phyloP scores from a whole-genome alignment of 1,140 invertebrate species.

The Yoshiicerus persimilis region DNA sequence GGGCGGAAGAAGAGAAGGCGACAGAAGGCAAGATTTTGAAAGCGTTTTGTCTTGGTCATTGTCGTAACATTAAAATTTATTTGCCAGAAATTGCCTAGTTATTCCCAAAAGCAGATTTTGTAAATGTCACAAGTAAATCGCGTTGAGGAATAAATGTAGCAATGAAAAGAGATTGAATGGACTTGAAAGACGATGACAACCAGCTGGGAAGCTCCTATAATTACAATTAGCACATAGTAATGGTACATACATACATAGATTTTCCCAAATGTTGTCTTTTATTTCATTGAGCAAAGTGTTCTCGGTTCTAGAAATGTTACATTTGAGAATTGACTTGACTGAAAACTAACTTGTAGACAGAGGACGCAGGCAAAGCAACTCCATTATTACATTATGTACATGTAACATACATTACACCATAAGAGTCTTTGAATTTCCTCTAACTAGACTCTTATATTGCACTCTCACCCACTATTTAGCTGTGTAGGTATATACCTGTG shows the following conservation, averaged over 20 bases:
- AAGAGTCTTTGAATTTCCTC: neutral
- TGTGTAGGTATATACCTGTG: neutral
- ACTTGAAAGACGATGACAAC: neutral
- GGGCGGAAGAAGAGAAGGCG: neutral
- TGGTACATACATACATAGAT: neutral
- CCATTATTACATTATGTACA: neutral
- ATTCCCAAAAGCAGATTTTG: neutral
- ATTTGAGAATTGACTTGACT: neutral
- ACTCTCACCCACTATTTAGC: neutral
- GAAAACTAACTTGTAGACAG: neutral
- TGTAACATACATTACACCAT: neutral
- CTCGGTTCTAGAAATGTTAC: neutral
- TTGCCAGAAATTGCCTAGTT: neutral
- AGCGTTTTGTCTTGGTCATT: neutral
- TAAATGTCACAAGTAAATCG: neutral
- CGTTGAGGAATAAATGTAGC: neutral
- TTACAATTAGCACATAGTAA: conserved; percentile 18
- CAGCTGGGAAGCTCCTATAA: neutral
- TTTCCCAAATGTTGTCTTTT: neutral
- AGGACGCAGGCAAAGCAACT: neutral
- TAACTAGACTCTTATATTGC: neutral
- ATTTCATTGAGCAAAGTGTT: neutral
- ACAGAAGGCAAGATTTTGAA: neutral
- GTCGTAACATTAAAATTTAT: neutral
- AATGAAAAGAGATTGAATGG: conserved; percentile 7